Base-by-base conservation (phyloP, 2,113 vertebrate species). In the Panurus biarmicus region DNA sequence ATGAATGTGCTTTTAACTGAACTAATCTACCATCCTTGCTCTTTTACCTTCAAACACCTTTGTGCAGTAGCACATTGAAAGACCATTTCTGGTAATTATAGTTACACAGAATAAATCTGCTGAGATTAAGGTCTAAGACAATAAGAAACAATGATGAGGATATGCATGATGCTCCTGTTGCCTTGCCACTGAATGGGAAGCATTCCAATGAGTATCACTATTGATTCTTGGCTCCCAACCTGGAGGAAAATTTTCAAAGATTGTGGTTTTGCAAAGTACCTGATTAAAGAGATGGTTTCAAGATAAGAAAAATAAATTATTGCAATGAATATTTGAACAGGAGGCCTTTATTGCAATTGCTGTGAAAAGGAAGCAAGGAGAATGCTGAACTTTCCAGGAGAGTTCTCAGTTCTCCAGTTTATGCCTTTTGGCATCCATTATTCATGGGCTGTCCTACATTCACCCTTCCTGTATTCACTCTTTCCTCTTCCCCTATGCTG, bases 191-290 rank as follows among this genome's bases (percentile, higher is more conserved):
- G 42, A 61, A 64, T 9, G 6, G n/a, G 58, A 75, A 89, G 35
- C 0, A 0, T 35, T 58, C 23, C 2, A 6, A 5, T 25, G 20
- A 65, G 25, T 13, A 18, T 36, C 78, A 9, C 22, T 62, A 21
- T 50, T 42, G 33, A 28, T 65, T 66, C 19, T 80, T 86, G 42
- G n/a, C 22, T 92, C 29, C 14, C 4, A 47, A 2, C 1, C 60
- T 50, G 38, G 24, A 60, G 47, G 15, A 3, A 31, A 42, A 28
- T 44, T 60, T 89, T 64, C 14, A 12, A 20, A 54, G 21, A 23
- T 2, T 62, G 44, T 86, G 54, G 21, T 54, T 74, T 85, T 90
- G 26, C 16, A 10, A 71, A 69, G 28, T 4, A 20, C 11, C 36
- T 60, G 12, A 48, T 78, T 60, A 62, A 93, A 85, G 40, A 61